Conservation (phyloP, 2,113 vertebrate genomes). For the Synchiropus splendidus region DNA sequence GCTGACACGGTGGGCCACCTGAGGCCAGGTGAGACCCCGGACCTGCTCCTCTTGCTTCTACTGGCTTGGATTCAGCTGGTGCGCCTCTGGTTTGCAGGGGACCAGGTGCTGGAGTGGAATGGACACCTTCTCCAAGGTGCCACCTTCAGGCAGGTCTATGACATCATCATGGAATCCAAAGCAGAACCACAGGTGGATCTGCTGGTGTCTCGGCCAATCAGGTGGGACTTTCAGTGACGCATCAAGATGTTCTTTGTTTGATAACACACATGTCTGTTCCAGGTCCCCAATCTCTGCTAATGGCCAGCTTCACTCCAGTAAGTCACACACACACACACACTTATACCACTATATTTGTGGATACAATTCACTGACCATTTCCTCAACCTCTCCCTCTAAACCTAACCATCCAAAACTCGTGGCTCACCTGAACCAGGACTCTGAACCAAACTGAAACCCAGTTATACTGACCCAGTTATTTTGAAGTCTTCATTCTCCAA, state of each 20-base stretch:
- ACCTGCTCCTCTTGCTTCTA: no score
- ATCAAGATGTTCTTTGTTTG: no score
- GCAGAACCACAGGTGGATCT: conserved; percentile 92
- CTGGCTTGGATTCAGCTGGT: neutral
- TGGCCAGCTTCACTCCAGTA: conserved; percentile 87
- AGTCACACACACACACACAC: conserved; percentile 47
- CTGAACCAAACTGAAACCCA: no score
- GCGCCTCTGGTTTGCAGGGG: conserved; percentile 63
- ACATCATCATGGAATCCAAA: conserved; percentile 95
- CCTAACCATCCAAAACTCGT: no score
- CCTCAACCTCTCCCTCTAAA: conserved; percentile 86
- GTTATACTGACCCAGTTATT: no score
- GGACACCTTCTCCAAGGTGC: conserved; percentile 87
- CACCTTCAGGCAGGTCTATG: conserved; percentile 94
- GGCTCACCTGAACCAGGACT: no score
- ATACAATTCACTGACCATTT: conserved; percentile 92
- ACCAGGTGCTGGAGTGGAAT: conserved; percentile 97
- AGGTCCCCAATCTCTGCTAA: conserved; percentile 82
- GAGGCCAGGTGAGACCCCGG: conserved; percentile 80
- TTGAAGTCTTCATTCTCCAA: conserved; percentile 82
- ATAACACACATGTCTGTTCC: conserved; percentile 39
- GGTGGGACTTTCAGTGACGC: conserved; percentile 59
- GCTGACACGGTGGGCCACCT: conserved; percentile 95
- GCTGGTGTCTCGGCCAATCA: conserved; percentile 83
- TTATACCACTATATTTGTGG: conserved; percentile 51